These are phyloP conservation scores for Cryptomyrus ogoouensis DNA, from an alignment of 2,113 vertebrate genomes.

Conservation along the genomic window DNA sequence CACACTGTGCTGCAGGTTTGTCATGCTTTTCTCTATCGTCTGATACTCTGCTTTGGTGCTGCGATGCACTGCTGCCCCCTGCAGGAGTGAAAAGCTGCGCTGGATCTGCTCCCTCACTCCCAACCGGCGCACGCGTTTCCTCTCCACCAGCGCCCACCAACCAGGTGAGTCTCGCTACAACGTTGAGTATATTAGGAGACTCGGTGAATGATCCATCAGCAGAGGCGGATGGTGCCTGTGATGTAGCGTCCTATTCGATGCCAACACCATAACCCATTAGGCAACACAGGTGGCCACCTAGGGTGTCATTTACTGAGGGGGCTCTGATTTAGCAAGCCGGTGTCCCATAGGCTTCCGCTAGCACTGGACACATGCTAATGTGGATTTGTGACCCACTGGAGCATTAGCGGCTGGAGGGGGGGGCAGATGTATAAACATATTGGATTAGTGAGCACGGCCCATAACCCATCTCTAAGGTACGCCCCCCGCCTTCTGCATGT, in stretches of 20 bases:
- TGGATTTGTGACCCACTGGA: neutral
- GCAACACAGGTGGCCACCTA: neutral
- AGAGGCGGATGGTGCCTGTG: neutral
- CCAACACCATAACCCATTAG: neutral
- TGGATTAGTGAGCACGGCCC: neutral
- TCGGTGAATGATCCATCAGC: neutral
- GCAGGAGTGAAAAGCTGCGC: constrained; percentile 91
- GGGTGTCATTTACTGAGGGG: neutral
- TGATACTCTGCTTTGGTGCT: neutral
- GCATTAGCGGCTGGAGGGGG: neutral
- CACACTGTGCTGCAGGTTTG: neutral
- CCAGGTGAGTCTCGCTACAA: constrained; percentile 62
- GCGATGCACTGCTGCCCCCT: constrained; percentile 1
- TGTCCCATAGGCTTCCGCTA: neutral
- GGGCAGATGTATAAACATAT: neutral
- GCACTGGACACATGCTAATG: neutral
- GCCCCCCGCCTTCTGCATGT: neutral
- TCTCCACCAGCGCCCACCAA: constrained; percentile 78
- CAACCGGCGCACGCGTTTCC: constrained; percentile 84
- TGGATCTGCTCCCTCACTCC: constrained; percentile 91
- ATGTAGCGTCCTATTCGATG: neutral
- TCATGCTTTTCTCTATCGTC: neutral
- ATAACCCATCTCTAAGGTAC: neutral
- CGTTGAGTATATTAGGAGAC: neutral
- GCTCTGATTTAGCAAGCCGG: neutral